Conservation (phyloP, 2,888 invertebrate genomes). For the Lasioglossum lativentre region DNA sequence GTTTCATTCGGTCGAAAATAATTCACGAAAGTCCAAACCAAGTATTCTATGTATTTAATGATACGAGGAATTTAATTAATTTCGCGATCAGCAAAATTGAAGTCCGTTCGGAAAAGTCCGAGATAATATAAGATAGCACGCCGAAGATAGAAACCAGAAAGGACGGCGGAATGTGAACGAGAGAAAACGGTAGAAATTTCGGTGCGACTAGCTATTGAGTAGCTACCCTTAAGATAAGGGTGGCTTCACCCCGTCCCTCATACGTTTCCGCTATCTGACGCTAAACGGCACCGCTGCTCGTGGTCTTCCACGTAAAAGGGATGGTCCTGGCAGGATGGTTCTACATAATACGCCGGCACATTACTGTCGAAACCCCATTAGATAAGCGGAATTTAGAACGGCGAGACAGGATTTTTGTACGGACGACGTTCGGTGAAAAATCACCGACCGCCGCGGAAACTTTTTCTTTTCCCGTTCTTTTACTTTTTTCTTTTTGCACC, state of each 20-base stretch:
- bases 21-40: background rate
- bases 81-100: background rate
- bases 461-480: slow-evolving; percentile 22
- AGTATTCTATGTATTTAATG: background rate
- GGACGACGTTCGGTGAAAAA: slow-evolving; percentile 75
- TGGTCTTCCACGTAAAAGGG: slow-evolving; percentile 79
- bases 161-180: slow-evolving; percentile 27
- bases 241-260: slow-evolving; percentile 82
- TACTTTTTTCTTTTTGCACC: background rate
- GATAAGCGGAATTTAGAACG: slow-evolving; percentile 84
- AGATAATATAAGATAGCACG: background rate
- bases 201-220: slow-evolving; percentile 81
- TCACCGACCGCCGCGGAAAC: slow-evolving; percentile 57
- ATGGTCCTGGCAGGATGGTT: slow-evolving; percentile 77
- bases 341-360: slow-evolving; percentile 83
- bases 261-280: slow-evolving; percentile 84
- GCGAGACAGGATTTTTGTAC: slow-evolving; percentile 82
- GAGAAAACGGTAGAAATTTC: slow-evolving; percentile 70
- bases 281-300: slow-evolving; percentile 82
- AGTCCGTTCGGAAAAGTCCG: background rate
- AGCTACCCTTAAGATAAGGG: slow-evolving; percentile 84
- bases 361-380: slow-evolving; percentile 83
- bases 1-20: background rate
- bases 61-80: background rate
- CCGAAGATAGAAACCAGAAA: slow-evolving; percentile 28